Evolutionary conservation across 2,888 invertebrate species (phyloP).

Genomic region (Alloscopus bannaensis): DNA sequence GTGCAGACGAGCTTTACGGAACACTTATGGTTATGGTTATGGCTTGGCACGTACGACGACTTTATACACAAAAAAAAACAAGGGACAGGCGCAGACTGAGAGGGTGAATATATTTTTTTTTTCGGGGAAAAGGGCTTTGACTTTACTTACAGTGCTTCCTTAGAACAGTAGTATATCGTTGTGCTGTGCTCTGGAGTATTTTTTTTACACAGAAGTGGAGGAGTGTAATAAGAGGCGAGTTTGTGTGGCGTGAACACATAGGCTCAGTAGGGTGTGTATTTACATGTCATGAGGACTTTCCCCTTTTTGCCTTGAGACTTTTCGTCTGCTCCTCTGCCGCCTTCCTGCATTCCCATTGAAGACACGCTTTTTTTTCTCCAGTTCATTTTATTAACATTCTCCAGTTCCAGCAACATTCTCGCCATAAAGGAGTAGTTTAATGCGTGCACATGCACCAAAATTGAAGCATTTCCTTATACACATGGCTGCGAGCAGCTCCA

Average conservation of each 20-base stretch:
- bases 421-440: neutral
- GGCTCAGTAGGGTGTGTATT: neutral
- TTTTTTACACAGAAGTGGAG: slow-evolving; percentile 6
- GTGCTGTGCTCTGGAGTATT: neutral
- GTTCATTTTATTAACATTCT: neutral
- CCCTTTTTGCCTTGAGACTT: slow-evolving; percentile 50
- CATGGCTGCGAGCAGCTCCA: neutral
- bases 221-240: slow-evolving; percentile 5
- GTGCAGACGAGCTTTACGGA: no score
- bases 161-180: neutral
- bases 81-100: slow-evolving; percentile 36
- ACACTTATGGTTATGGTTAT: no score
- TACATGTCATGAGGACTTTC: slow-evolving; percentile 44
- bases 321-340: neutral
- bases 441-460: slow-evolving; percentile 19
- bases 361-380: slow-evolving; percentile 1
- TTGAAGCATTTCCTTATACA: neutral
- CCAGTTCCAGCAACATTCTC: slow-evolving; percentile 1
- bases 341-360: neutral
- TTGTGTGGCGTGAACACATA: neutral
- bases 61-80: neutral
- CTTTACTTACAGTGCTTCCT: slow-evolving; percentile 25
- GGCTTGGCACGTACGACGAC: neutral
- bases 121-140: slow-evolving; percentile 40
- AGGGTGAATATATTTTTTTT: neutral